A percentile compares a stretch with the other conserved stretches of the same genome.
These are phyloP conservation scores for Eupelmus urozonus DNA, from an alignment of 2,888 invertebrate species.

Conservation along the genomic window DNA sequence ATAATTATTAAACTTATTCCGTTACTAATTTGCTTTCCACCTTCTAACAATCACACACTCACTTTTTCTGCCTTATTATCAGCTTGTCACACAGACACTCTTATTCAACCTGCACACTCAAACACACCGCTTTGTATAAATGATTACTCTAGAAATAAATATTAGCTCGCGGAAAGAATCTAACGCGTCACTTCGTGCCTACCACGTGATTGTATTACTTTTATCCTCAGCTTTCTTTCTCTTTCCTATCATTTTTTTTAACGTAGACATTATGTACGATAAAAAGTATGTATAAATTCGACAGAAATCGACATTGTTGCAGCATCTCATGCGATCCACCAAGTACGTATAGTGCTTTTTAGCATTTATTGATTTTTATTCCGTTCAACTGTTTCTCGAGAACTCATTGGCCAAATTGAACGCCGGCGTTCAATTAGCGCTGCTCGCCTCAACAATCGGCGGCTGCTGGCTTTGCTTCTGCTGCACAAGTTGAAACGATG, in stretches of 20 bases:
- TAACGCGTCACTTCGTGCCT: slow-evolving; percentile 35
- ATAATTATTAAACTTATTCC: slow-evolving; percentile 32
- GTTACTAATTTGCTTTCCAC: slow-evolving; percentile 16
- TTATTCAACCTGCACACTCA: slow-evolving; percentile 21
- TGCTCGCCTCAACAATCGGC: slow-evolving; percentile 68
- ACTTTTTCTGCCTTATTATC: slow-evolving; percentile 3
- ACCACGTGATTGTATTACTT: slow-evolving; percentile 62
- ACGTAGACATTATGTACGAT: slow-evolving; percentile 65
- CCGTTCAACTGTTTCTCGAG: slow-evolving; percentile 14
- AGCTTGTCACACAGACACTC: slow-evolving; percentile 33
- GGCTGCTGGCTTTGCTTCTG: slow-evolving; percentile 63
- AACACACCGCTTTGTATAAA: slow-evolving; percentile 72
- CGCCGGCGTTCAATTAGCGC: slow-evolving; percentile 68
- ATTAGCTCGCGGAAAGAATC: slow-evolving; percentile 63
- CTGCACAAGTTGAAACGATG: slow-evolving; percentile 54
- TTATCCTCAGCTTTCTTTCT: slow-evolving; percentile 43
- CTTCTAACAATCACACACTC: slow-evolving; percentile 1
- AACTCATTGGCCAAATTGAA: slow-evolving; percentile 19
- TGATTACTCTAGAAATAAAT: slow-evolving; percentile 76
- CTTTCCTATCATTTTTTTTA: slow-evolving; percentile 26
- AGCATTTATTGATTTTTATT: slow-evolving; percentile 14
- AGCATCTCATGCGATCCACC: slow-evolving; percentile 6
- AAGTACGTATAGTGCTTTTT: slow-evolving; percentile 21
- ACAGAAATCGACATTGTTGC: slow-evolving; percentile 41
- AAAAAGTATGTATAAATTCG: slow-evolving; percentile 70